Base-by-base conservation (phyloP, 2,797 vertebrate genomes). In the Eupleurogrammus muticus region DNA sequence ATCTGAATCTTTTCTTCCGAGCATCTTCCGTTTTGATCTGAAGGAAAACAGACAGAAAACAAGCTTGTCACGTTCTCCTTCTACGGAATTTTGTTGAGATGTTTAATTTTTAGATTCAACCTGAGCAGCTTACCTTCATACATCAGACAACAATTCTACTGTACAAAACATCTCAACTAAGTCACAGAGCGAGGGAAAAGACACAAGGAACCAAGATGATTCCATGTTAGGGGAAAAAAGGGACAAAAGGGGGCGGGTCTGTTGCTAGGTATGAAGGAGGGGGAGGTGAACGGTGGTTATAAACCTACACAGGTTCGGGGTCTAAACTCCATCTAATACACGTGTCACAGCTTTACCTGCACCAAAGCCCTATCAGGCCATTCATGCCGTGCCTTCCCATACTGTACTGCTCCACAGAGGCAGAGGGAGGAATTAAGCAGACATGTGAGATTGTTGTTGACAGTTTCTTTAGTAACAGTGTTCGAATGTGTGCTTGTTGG, bases 331-430 rank as follows among this genome's bases (percentile, higher is more conserved):
- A 46, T 13, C 21, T 36, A 21, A 44, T 46, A 50, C 35, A 59
- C 28, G 34, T 42, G 62, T 61, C 60, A 60, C 61, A 69, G 32
- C 16, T 77, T 89, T 95, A 95, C 95, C 94, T 95, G 92, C 92
- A 90, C 80, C 87, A 90, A 86, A 77, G 87, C 91, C 87, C 74
- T 53, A 89, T 89, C 88, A 83, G 90, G 87, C 85, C 71, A 78
- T 81, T 94, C 92, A 94, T 62, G 88, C 91, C 62, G 88, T 94
- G 86, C 90, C 93, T 93, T 94, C 88, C 94, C 92, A 94, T 70
- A 93, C 76, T 77, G 90, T 82, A 91, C 89, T 93, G 92, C 84
- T 91, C 75, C 90, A 91, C 85, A 87, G 76, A 77, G 19, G 87
- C 87, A 88, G 86, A 86, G 50, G 65, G 46, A 32, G 20, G 54